Evolutionary conservation across 1,140 invertebrate genomes (phyloP).

Genomic region (Vanessa atalanta): DNA sequence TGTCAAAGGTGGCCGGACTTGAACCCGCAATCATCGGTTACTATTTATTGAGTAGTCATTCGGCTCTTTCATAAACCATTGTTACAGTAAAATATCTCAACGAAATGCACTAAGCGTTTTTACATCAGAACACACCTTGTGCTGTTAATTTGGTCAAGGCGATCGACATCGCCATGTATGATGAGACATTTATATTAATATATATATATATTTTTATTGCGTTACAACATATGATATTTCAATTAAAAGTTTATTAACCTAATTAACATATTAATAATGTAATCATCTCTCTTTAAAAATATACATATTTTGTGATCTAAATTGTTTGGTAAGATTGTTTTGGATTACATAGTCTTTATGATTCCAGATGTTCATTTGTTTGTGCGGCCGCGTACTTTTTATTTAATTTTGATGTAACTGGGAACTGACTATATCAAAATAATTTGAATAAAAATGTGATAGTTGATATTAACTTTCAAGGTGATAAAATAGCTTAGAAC

Average conservation of each 20-base stretch:
- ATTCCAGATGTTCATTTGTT: too few species aligned
- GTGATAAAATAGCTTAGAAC: too few species aligned
- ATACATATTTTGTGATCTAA: too few species aligned
- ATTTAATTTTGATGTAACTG: too few species aligned
- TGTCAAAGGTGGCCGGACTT: too few species aligned
- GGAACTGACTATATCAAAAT: neutral
- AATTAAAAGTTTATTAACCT: neutral
- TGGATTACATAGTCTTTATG: too few species aligned
- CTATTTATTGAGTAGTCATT: neutral
- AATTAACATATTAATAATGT: neutral
- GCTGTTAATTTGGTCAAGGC: constrained; percentile 15
- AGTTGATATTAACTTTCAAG: too few species aligned
- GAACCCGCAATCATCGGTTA: too few species aligned
- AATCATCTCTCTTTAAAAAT: too few species aligned
- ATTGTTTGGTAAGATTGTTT: too few species aligned
- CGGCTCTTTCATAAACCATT: neutral
- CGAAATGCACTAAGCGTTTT: neutral
- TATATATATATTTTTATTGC: neutral
- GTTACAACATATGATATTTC: constrained; percentile 1
- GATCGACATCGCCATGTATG: constrained; percentile 8
- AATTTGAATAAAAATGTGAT: neutral
- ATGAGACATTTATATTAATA: neutral
- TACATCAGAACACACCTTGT: neutral
- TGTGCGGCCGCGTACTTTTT: too few species aligned
- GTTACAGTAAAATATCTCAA: neutral